A percentile compares a stretch with the other conserved stretches of the same genome.
These are phyloP conservation scores for Machimus rusticus DNA, from an alignment of 2,888 invertebrate genomes.

Conservation along the genomic window DNA sequence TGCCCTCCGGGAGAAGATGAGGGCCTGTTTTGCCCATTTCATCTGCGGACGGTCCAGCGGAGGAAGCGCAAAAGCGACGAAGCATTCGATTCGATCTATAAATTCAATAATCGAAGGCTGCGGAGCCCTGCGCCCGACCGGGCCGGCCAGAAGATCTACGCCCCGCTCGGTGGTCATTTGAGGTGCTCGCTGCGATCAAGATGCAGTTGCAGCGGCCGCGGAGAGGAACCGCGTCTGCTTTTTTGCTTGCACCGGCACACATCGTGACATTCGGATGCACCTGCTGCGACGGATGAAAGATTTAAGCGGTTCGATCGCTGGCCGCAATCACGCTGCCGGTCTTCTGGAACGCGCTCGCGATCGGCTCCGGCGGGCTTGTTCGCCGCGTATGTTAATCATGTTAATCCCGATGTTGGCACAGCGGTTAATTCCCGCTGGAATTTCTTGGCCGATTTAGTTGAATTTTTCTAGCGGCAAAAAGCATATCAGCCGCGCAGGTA, in stretches of 20 bases:
- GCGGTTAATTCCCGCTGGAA: neutral
- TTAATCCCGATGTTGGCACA: neutral
- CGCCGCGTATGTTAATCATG: conserved; percentile 33
- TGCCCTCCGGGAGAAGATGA: neutral
- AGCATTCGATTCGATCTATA: conserved; percentile 31
- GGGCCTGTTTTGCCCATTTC: neutral
- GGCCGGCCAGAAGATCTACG: neutral
- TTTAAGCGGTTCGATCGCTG: conserved; percentile 23
- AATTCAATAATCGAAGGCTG: conserved; percentile 30
- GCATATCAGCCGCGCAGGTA: neutral
- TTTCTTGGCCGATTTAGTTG: conserved; percentile 1
- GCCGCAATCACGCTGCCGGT: conserved; percentile 7
- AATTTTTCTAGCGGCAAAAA: neutral
- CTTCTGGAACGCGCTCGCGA: neutral
- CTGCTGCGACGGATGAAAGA: conserved; percentile 46
- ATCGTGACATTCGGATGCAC: conserved; percentile 44
- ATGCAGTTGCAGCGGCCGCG: neutral
- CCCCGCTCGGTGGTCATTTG: conserved; percentile 2
- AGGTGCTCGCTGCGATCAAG: neutral
- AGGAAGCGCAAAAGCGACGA: neutral
- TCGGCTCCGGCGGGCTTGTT: conserved; percentile 16
- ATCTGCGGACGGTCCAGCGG: neutral
- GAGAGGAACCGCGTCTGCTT: neutral
- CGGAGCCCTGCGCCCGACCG: neutral
- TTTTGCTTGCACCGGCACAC: conserved; percentile 14